Base-by-base conservation (phyloP, 2,797 vertebrate genomes). In the Crax fasciolata region DNA sequence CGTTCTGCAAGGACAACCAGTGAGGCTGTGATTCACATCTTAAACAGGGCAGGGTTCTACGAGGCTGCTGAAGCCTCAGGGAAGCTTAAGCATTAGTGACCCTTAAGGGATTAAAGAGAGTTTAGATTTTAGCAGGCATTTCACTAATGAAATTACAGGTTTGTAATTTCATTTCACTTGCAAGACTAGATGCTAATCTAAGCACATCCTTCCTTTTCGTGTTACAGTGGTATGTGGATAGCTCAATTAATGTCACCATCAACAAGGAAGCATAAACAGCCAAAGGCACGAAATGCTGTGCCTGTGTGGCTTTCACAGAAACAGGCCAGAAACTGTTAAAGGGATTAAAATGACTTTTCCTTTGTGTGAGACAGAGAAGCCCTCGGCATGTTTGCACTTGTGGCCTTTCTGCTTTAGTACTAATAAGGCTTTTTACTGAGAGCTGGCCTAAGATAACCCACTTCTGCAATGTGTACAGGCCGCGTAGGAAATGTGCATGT, bases 141-240 rank as follows among this genome's bases (percentile, higher is more conserved):
- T 96, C 68, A 71, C 90, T 95, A 88, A 91, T 75, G 75, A 92
- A 96, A 96, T 96, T 65, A 48, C 74, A 65, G 73, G 44, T 80
- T 82, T 87, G 11, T 89, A 82, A 94, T 90, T 94, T 80, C 54
- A 70, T 94, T 96, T 94, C 39, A 16, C 52, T 79, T 75, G 70
- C 41, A 89, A 92, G 61, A 72, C 84, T 74, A 85, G 84, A 90
- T 93, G 52, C 39, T 95, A 94, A 92, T 89, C 9, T 30, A 84
- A 80, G 63, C 70, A 65, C 66, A 82, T 93, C 83, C 89, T 94
- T 93, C 75, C 73, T 87, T 93, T 90, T 81, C 90, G 82, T 71
- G 41, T 94, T 92, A 39, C 65, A 74, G 59, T 48, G 43, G 48
- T 83, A 73, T 65, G 43, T 43, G 65, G 87, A 71, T 84, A 75